Percentiles rank a stretch among this genome's conserved stretches.
phyloP scores from a whole-genome alignment of 2,113 vertebrate genomes.

The Struthio camelus region DNA sequence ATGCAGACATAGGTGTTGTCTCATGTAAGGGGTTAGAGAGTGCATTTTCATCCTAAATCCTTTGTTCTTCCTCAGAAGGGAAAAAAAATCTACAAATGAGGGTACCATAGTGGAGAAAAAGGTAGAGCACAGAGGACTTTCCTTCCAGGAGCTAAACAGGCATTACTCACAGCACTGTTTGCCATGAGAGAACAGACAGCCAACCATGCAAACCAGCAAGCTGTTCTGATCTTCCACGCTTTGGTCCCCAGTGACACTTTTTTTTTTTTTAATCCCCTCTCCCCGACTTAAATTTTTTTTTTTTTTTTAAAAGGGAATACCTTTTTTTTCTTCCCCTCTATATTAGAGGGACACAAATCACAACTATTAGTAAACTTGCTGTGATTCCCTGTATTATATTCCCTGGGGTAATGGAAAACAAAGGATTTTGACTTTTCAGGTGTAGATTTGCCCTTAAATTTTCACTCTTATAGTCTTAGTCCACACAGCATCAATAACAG shows the following conservation, averaged over 20 bases:
- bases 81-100: neutral
- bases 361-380: conserved; percentile 31
- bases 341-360: conserved; percentile 28
- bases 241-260: conserved; percentile 6
- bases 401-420: conserved; percentile 42
- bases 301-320: neutral
- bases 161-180: conserved; percentile 15
- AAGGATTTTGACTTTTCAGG: conserved; percentile 64
- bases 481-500: conserved; percentile 23
- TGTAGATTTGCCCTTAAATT: conserved; percentile 54
- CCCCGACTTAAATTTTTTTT: too few species aligned
- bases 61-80: neutral
- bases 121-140: neutral
- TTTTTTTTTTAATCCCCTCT: rapidly evolving
- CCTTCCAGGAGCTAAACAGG: neutral
- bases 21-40: neutral
- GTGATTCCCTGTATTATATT: conserved; percentile 42
- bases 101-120: neutral
- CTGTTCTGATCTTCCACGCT: conserved; percentile 18
- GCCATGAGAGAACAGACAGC: neutral
- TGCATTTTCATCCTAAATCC: neutral
- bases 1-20: neutral
- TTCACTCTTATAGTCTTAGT: conserved; percentile 37
- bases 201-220: neutral
- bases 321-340: neutral